Evolutionary conservation across 2,888 invertebrate genomes (phyloP).

Genomic region (Eristalis tenax): DNA sequence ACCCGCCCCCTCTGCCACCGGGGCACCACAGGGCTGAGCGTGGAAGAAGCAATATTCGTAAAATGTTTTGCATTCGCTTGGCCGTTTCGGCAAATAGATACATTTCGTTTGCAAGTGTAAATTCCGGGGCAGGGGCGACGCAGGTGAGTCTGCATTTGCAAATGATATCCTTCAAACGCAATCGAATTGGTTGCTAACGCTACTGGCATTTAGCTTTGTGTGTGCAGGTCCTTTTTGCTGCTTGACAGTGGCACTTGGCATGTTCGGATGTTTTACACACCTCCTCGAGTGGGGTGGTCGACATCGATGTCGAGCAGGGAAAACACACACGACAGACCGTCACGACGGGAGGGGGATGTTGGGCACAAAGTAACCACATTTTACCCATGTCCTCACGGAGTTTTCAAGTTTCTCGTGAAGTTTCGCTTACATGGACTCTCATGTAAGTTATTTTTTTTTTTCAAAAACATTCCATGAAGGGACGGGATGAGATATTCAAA

Average conservation of each 20-base stretch:
- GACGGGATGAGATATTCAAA: too few relatives aligned
- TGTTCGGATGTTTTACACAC: not conserved
- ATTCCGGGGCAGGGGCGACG: not conserved
- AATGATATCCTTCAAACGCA: not conserved
- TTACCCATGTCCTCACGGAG: too few relatives aligned
- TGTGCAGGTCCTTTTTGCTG: not conserved
- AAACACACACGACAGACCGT: too few relatives aligned
- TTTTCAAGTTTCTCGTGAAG: too few relatives aligned
- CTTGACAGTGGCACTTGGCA: not conserved
- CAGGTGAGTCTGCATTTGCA: not conserved
- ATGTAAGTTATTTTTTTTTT: too few relatives aligned
- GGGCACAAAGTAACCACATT: too few relatives aligned
- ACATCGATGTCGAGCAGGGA: too few relatives aligned
- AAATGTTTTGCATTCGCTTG: slow-evolving; percentile 60
- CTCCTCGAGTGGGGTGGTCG: too few relatives aligned
- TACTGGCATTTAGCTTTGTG: slow-evolving; percentile 29
- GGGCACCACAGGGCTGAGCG: not conserved
- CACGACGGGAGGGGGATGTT: too few relatives aligned
- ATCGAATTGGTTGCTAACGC: slow-evolving; percentile 18
- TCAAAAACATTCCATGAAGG: too few relatives aligned
- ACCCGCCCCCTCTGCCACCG: not conserved
- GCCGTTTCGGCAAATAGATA: slow-evolving; percentile 60
- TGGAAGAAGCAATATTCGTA: slow-evolving; percentile 56
- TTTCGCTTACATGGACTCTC: too few relatives aligned
- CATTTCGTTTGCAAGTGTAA: slow-evolving; percentile 31